Conservation (phyloP, 2,797 vertebrate genomes). For the Coregonus suidteri region DNA sequence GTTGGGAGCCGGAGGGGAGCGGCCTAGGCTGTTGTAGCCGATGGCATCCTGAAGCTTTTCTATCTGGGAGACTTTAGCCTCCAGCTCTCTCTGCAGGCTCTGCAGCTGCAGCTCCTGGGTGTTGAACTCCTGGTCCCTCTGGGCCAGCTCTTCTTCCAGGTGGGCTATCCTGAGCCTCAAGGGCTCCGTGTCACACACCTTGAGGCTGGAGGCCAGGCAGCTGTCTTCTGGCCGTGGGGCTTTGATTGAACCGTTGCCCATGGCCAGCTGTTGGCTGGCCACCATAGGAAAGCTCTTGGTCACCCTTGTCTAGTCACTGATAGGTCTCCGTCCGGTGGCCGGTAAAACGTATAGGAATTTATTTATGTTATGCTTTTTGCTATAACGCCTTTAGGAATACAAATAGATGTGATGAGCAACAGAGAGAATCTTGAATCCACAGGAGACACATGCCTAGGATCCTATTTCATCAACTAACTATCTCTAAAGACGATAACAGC, state of each 20-base stretch:
- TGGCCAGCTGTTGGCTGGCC: slow-evolving; percentile 66
- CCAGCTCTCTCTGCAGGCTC: slow-evolving; percentile 72
- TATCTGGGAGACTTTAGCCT: slow-evolving; percentile 75
- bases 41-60: slow-evolving; percentile 82
- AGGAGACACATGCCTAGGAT: background rate
- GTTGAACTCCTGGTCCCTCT: slow-evolving; percentile 66
- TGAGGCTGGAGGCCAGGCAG: slow-evolving; percentile 64
- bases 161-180: slow-evolving; percentile 70
- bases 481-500: background rate
- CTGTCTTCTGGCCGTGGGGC: slow-evolving; percentile 69
- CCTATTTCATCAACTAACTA: background rate
- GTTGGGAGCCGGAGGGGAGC: slow-evolving; percentile 38
- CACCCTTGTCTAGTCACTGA: slow-evolving; percentile 7
- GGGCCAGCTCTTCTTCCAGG: slow-evolving; percentile 72
- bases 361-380: background rate
- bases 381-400: background rate
- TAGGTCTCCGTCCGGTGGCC: background rate
- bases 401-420: background rate
- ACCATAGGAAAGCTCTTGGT: slow-evolving; percentile 68
- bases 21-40: slow-evolving; percentile 66
- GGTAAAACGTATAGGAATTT: background rate
- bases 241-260: slow-evolving; percentile 84
- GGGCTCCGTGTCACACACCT: slow-evolving; percentile 62
- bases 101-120: slow-evolving; percentile 67
- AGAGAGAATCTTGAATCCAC: background rate